Conservation (phyloP, 2,888 invertebrate species). For the Tinea semifulvella region DNA sequence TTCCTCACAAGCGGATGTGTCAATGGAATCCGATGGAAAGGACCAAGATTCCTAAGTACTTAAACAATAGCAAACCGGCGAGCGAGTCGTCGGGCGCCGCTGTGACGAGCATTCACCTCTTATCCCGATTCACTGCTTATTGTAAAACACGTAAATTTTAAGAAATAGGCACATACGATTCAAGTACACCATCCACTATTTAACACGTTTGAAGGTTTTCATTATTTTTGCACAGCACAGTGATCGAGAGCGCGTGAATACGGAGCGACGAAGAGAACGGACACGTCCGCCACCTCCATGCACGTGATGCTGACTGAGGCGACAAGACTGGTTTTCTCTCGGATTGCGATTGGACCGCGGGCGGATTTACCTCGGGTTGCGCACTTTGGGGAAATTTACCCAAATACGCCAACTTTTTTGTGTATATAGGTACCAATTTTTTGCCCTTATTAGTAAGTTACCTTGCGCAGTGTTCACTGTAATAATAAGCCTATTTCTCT, state of each 20-base stretch:
- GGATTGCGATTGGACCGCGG: conserved; percentile 35
- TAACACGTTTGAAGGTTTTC: conserved; percentile 48
- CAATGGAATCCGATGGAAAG: conserved; percentile 61
- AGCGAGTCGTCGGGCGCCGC: conserved; percentile 55
- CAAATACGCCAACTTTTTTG: too few relatives aligned
- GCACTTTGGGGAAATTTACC: conserved; percentile 29
- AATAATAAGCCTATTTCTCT: too few relatives aligned
- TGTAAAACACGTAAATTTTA: background rate
- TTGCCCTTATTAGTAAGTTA: too few relatives aligned
- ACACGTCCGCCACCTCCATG: conserved; percentile 44
- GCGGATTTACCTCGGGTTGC: conserved; percentile 39
- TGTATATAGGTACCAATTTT: too few relatives aligned
- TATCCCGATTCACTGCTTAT: conserved; percentile 38
- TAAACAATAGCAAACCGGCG: conserved; percentile 54
- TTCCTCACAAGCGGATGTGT: conserved; percentile 39
- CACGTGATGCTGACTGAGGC: conserved; percentile 60
- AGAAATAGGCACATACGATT: conserved; percentile 9
- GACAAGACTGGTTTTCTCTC: conserved; percentile 39
- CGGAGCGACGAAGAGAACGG: conserved; percentile 26
- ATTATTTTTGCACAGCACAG: conserved; percentile 49
- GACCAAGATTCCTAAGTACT: conserved; percentile 64
- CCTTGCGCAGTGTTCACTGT: too few relatives aligned
- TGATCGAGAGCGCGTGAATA: conserved; percentile 59
- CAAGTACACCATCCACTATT: conserved; percentile 38
- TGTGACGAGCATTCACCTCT: conserved; percentile 64